Evolutionary conservation across 2,797 vertebrate species (phyloP), one percentile per base, ranked within the genome.

Genomic region (Gymnodraco acuticeps): DNA sequence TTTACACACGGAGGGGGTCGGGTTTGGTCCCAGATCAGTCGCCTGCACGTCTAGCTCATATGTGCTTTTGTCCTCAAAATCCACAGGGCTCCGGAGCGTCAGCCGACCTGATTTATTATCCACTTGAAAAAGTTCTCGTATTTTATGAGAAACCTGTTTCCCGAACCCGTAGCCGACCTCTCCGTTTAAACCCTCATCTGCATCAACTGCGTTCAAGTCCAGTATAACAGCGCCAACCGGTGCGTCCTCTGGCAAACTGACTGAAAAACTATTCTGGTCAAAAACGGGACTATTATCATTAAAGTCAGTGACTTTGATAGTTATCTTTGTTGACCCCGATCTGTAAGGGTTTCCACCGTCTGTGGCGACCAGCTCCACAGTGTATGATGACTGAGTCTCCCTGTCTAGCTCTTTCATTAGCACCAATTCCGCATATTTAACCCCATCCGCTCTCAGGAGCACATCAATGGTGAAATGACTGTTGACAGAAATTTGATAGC

Each of bases 261-360:
- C 96, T 0, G 95, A 95, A 67, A 96, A 95, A 0, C 95, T 94
- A 41, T 92, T 95, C 81, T 95, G 96, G 27, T 98, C 95, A 51
- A 99, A 99, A 76, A 96, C 90, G 0, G 97, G 97, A 59, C 96
- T 97, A 83, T 99, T 98, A 93, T 99, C 98, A 0, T 99, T 99
- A 74, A 96, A 97, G 15, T 99, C 98, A 2, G 97, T 95, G 70
- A 99, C 98, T 0, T 94, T 95, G 12, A 99, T 93, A 0, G 94
- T 96, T 72, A 99, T 95, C 0, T 96, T 96, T 10, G 96, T 96
- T 0, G 96, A 96, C 50, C 97, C 96, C 0, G 96, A 96, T 73
- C 95, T 95, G 0, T 90, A 79, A 0, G 97, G 97, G 53, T 92
- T 95, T 3, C 98, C 97, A 0, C 97, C 97, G 8, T 99, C 98